Evolutionary conservation across 1,140 invertebrate genomes (phyloP), one percentile per base, ranked within the genome.

Genomic region (Physella acuta): DNA sequence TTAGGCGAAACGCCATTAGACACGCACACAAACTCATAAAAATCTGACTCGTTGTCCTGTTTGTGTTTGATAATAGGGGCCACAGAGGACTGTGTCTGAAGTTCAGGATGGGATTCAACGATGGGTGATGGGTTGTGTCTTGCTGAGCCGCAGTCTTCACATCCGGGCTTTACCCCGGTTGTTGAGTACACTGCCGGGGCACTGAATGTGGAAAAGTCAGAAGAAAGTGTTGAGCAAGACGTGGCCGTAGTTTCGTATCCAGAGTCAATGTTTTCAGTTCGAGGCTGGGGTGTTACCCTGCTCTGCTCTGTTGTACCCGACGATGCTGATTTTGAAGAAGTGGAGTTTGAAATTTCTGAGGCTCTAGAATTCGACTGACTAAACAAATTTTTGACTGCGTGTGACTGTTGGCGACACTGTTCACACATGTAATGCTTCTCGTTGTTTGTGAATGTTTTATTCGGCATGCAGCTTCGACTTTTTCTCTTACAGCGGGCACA

Each of bases 241-340:
- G 66, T 68, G 8, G 60, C 66, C n/a, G n/a, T n/a, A 30, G 66
- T 68, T 0, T 68, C 66, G 33, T 68, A 68, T 28, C 66, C 66
- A 17, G 66, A 68, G 56, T 68, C 66, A 28, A 44, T 68, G 24
- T n/a, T 33, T 20, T 67, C 20, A 34, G 28, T 55, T 56, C 64
- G 30, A 24, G 1, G 64, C 3, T 52, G 30, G 34, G 31, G 24
- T 52, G 36, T 1, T 24, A 2, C 2, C 14, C 26, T 31, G 51
- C 30, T 53, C 28, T 56, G 51, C 20, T 56, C 33, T 56, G 64
- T 28, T 28, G 58, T 34, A 55, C 8, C 20, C 53, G 5, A 5
- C 8, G 53, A 55, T 20, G 24, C 5, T 8, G 5, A 5, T 20
- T 30, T 55, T 8, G 53, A 55, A 3, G 62, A 0, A 2, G 44